Evolutionary conservation across 2,797 vertebrate species (phyloP).

Genomic region (Lacerta viridis): DNA sequence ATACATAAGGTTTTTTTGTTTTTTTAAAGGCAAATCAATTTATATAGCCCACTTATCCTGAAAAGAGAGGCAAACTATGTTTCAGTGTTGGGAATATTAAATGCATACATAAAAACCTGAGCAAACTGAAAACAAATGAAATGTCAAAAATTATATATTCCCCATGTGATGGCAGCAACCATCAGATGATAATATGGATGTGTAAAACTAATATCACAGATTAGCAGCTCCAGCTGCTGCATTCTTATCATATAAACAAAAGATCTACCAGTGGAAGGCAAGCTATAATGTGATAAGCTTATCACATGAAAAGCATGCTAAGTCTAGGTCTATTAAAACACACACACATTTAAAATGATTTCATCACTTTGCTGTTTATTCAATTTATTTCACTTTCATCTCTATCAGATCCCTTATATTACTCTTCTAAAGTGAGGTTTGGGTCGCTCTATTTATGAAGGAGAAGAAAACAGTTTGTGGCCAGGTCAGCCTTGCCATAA

Average conservation of each 20-base stretch:
- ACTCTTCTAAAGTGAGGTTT: background rate
- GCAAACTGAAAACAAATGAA: background rate
- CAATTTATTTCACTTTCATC: constrained; percentile 5
- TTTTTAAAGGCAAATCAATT: constrained; percentile 14
- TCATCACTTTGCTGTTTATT: constrained; percentile 29
- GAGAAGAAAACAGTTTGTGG: background rate
- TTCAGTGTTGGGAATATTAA: constrained; percentile 34
- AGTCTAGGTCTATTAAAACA: constrained; percentile 34
- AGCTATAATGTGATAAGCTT: background rate
- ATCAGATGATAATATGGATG: constrained; percentile 1
- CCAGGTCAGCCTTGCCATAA: background rate
- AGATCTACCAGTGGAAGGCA: background rate
- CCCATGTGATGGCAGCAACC: background rate
- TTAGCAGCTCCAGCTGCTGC: background rate
- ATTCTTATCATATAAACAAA: constrained; percentile 16
- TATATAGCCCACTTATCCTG: constrained; percentile 33
- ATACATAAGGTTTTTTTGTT: constrained; percentile 29
- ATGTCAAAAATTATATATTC: background rate
- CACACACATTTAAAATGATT: constrained; percentile 3
- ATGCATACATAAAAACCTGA: background rate
- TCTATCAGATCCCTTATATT: constrained; percentile 18
- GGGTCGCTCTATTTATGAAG: background rate
- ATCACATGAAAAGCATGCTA: background rate
- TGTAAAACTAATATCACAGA: constrained; percentile 4
- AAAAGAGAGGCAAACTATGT: constrained; percentile 11